Evolutionary conservation across 35 echinoderm and acorn worm genomes (phyloP).

Genomic region (Heliocidaris tuberculata): DNA sequence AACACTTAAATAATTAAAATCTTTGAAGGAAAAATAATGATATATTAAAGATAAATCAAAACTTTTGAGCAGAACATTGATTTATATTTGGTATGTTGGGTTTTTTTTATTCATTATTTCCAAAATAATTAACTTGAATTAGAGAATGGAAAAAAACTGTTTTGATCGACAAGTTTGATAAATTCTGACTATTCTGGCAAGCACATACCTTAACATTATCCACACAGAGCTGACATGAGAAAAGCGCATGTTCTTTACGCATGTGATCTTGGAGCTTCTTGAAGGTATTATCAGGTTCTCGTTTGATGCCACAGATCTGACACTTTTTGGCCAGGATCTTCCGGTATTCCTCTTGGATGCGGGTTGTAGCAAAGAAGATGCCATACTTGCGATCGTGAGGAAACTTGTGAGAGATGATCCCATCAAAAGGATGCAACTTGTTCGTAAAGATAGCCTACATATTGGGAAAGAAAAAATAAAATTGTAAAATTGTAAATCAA

Average conservation of each 20-base stretch:
- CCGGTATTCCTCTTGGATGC: conserved; percentile 66
- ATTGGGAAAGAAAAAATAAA: conserved; percentile 20
- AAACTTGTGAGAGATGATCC: conserved; percentile 90
- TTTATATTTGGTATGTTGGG: not conserved
- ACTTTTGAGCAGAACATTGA: not conserved
- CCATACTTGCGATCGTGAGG: conserved; percentile 67
- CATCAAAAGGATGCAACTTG: conserved; percentile 75
- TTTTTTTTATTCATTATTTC: too few relatives aligned
- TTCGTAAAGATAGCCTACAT: conserved; percentile 75
- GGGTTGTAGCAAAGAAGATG: conserved; percentile 69
- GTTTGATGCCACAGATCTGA: conserved; percentile 41
- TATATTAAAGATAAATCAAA: not conserved
- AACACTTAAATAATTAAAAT: not conserved
- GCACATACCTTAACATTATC: conserved; percentile 67
- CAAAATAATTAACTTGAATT: too few relatives aligned
- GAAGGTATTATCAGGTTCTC: conserved; percentile 43
- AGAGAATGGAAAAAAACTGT: too few relatives aligned
- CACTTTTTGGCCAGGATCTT: conserved; percentile 64
- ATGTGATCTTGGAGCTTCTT: conserved; percentile 89
- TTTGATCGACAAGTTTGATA: too few relatives aligned
- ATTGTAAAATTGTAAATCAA: not conserved
- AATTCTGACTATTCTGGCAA: not conserved
- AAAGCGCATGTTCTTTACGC: conserved; percentile 83
- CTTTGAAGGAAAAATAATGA: not conserved
- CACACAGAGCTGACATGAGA: conserved; percentile 88